Evolutionary conservation across 1,140 invertebrate genomes (phyloP).

Genomic region (Drosophila watanabei): DNA sequence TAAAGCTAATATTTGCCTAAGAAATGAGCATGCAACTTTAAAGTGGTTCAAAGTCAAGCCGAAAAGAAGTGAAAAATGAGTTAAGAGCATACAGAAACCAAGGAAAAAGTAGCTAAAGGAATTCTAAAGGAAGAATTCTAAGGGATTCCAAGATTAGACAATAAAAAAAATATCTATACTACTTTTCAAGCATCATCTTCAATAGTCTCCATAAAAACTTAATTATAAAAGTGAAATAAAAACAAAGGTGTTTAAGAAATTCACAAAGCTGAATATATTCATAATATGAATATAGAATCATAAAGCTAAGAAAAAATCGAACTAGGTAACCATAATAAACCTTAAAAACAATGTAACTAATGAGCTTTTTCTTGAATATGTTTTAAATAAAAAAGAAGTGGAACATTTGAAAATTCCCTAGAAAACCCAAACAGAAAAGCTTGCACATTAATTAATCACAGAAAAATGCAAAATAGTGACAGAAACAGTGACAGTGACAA

Average conservation of each 20-base stretch:
- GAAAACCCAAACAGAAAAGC: not conserved
- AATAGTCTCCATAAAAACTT: too few relatives aligned
- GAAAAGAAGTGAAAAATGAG: not conserved
- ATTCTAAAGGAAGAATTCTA: not conserved
- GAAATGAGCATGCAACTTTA: conserved; percentile 32
- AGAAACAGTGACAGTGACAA: conserved; percentile 9
- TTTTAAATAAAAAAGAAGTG: not conserved
- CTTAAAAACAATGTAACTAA: not conserved
- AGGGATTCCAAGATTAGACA: not conserved
- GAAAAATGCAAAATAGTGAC: not conserved
- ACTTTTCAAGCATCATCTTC: not conserved
- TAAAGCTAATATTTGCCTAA: conserved; percentile 39
- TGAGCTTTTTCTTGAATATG: not conserved
- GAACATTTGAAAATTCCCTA: not conserved
- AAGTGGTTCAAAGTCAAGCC: conserved; percentile 14
- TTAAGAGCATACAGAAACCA: not conserved
- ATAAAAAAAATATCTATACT: not conserved
- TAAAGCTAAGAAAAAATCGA: not conserved
- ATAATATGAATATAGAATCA: too few relatives aligned
- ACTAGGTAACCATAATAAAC: not conserved
- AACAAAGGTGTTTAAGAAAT: too few relatives aligned
- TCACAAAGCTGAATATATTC: too few relatives aligned
- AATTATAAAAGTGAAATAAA: too few relatives aligned
- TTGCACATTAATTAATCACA: not conserved
- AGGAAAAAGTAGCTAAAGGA: not conserved